Evolutionary conservation across 1,140 invertebrate genomes (phyloP).

Genomic region (Phortica variegata): DNA sequence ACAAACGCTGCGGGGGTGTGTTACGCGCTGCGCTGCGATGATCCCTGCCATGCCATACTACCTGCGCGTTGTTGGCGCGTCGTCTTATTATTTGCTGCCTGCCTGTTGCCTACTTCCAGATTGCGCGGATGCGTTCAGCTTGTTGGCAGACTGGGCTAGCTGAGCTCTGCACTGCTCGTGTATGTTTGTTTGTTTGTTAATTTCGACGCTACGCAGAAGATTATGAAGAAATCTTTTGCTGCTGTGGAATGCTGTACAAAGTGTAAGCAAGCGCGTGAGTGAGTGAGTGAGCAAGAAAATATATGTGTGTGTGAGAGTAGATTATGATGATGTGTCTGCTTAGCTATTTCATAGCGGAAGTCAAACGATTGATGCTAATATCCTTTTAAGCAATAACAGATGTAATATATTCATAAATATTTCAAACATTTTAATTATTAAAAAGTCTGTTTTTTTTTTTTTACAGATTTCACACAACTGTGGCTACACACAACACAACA

Average conservation of each 20-base stretch:
- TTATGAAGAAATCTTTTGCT: constrained; percentile 49
- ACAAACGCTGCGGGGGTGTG: constrained; percentile 33
- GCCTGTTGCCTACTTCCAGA: constrained; percentile 12
- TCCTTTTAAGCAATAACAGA: constrained; percentile 21
- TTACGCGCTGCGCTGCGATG: constrained; percentile 6
- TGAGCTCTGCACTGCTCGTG: constrained; percentile 8
- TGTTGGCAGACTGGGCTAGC: constrained; percentile 5
- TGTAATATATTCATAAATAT: constrained; percentile 1
- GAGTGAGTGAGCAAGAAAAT: constrained; percentile 18
- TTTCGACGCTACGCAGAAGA: background rate
- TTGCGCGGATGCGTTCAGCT: constrained; percentile 31
- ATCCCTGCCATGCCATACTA: no score
- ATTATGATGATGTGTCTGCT: constrained; percentile 28
- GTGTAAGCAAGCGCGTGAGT: no score
- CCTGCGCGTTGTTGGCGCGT: background rate
- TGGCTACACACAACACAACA: constrained; percentile 21
- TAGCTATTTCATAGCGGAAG: constrained; percentile 36
- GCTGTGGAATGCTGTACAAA: constrained; percentile 37
- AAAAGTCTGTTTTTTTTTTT: background rate
- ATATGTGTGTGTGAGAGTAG: constrained; percentile 19
- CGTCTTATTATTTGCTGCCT: background rate
- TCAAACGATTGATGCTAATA: constrained; percentile 32
- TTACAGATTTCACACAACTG: constrained; percentile 22
- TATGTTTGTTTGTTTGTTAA: constrained; percentile 33
- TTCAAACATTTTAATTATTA: no score